Evolutionary conservation across 2,113 vertebrate genomes (phyloP), one percentile per base, ranked within the genome.

Genomic region (Xiphorhynchus elegans): DNA sequence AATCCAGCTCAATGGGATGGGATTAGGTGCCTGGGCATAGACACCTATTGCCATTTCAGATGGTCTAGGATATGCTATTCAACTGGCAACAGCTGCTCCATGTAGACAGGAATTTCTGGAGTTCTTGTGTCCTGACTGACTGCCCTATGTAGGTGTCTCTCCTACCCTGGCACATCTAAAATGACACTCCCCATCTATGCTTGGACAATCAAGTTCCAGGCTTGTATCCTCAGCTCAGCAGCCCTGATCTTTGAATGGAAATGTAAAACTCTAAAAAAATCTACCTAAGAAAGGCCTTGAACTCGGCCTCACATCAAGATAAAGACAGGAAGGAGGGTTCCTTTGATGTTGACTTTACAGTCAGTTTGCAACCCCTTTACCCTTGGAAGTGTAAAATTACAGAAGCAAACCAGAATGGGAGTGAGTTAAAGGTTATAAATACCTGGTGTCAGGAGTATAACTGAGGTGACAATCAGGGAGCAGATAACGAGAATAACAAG

Each of bases 401-500:
- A 90, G 44, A 91, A 86, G 18, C 75, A 87, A 83, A 93, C 2
- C n/a, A 82, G 47, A 60, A 58, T 40, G 35, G 44, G 55, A 95
- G 46, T 20, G 75, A 93, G 47, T 44, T 46, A 96, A 56, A 96
- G 56, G 68, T 95, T 64, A 19, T 39, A 91, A 86, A 92, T 99
- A 99, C 99, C 99, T 99, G 99, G 99, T 47, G 99, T 99, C 97
- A 99, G 98, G 96, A 99, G 98, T 91, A 99, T 99, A 98, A 99
- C 99, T 6, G 99, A 99, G 96, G 99, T 99, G 98, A 99, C 99
- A 76, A 99, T 99, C 97, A 99, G 93, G 74, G 99, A 99, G 98
- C 99, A 99, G 98, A 99, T 99, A 97, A 99, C 99, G 93, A 99
- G 98, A 96, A 99, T 99, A 94, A 99, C 99, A 75, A 99, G 99